A percentile compares a stretch with the other conserved stretches of the same genome.
phyloP scores from a whole-genome alignment of 53 echinoderm and acorn worm genomes.

The Hippasteria phrygiana region DNA sequence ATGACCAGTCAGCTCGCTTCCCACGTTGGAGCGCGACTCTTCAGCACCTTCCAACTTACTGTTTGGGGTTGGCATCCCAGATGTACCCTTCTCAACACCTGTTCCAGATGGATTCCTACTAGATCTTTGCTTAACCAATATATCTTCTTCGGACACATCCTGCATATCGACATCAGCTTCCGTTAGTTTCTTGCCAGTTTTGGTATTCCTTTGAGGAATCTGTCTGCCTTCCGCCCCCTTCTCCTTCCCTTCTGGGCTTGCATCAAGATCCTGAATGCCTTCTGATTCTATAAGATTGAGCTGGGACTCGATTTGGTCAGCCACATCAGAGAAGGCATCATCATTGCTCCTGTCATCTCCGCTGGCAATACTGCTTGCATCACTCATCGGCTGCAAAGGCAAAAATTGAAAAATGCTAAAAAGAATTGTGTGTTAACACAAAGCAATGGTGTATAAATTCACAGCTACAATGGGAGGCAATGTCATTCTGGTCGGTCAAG shows the following conservation, averaged over 20 bases:
- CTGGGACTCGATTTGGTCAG: slow-evolving; percentile 79
- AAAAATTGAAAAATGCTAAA: not conserved
- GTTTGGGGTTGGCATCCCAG: not conserved
- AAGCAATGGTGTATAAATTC: too few relatives aligned
- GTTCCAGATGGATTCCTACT: not conserved
- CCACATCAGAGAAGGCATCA: slow-evolving; percentile 64
- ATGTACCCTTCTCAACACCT: not conserved
- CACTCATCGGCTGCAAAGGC: slow-evolving; percentile 26
- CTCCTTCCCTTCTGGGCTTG: not conserved
- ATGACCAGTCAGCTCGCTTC: not conserved
- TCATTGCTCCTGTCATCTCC: slow-evolving; percentile 52
- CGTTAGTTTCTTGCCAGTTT: not conserved
- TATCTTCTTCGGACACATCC: slow-evolving; percentile 15
- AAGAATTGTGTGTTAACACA: not conserved
- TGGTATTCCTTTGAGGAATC: slow-evolving; percentile 11
- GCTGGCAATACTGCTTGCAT: slow-evolving; percentile 37
- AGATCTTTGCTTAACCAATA: not conserved
- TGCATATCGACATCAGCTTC: not conserved
- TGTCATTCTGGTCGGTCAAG: too few relatives aligned
- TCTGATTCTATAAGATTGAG: slow-evolving; percentile 30
- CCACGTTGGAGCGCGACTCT: not conserved
- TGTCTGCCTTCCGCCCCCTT: not conserved
- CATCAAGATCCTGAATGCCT: not conserved
- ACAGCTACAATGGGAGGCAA: too few relatives aligned
- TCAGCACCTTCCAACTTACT: slow-evolving; percentile 2